Percentiles rank a stretch among this genome's conserved stretches.
Evolutionary conservation across 2,888 invertebrate species (phyloP).

Genomic region (Aleiodes leptofemur): DNA sequence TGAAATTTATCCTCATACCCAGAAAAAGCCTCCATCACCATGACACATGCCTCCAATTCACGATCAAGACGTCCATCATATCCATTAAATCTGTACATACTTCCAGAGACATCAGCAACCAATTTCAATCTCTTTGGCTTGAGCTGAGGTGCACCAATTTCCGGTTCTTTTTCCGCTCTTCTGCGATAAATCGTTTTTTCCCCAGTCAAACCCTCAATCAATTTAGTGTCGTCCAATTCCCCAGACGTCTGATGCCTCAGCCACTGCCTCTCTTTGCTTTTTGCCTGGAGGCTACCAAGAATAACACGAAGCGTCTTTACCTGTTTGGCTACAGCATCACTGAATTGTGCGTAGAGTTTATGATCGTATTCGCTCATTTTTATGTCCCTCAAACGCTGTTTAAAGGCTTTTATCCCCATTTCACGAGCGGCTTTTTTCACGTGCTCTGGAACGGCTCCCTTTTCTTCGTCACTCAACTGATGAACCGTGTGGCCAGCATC

Average conservation of each 20-base stretch:
- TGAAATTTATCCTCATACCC: constrained; percentile 92
- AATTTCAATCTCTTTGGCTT: constrained; percentile 92
- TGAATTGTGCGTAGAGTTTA: constrained; percentile 88
- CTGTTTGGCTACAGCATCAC: constrained; percentile 86
- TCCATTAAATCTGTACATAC: constrained; percentile 98
- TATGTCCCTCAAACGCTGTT: constrained; percentile 91
- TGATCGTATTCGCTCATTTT: constrained; percentile 97
- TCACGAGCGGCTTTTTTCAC: constrained; percentile 92
- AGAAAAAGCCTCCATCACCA: constrained; percentile 93
- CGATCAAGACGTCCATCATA: constrained; percentile 95
- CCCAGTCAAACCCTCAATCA: constrained; percentile 95
- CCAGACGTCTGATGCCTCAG: constrained; percentile 94
- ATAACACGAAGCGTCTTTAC: constrained; percentile 91
- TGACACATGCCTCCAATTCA: constrained; percentile 91
- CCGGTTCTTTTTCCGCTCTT: constrained; percentile 90
- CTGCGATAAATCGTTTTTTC: constrained; percentile 94
- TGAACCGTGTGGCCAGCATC: constrained; percentile 96
- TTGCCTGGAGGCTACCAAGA: constrained; percentile 91
- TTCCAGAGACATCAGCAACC: constrained; percentile 95
- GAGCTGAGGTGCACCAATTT: constrained; percentile 89
- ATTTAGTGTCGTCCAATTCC: constrained; percentile 94
- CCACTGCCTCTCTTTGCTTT: constrained; percentile 96
- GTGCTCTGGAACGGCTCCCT: constrained; percentile 92
- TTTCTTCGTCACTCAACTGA: constrained; percentile 93
- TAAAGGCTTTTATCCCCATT: constrained; percentile 93